Conservation (phyloP, 1,140 invertebrate genomes). For the Drosophila lacertosa region DNA sequence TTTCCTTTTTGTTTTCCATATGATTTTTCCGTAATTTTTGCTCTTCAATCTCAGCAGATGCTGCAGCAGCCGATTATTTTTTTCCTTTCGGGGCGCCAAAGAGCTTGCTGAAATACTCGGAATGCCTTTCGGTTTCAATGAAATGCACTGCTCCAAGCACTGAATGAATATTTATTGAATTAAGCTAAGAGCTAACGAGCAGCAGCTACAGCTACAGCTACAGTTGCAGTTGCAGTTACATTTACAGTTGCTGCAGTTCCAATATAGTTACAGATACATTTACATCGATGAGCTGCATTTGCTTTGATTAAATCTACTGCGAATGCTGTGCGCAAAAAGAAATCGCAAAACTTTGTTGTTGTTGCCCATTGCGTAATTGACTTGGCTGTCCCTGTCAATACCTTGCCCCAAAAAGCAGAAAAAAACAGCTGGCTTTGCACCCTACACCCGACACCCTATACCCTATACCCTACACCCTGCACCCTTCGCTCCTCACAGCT, state of each 20-base stretch:
- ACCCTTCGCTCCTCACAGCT: background rate
- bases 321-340: conserved; percentile 29
- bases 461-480: no score
- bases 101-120: background rate
- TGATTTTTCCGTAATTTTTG: conserved; percentile 37
- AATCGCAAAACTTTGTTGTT: conserved; percentile 55
- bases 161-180: conserved; percentile 28
- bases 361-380: conserved; percentile 69
- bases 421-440: conserved; percentile 17
- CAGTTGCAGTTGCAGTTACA: conserved; percentile 17
- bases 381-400: conserved; percentile 45
- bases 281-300: conserved; percentile 36
- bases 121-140: conserved; percentile 14
- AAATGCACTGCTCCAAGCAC: background rate
- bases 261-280: conserved; percentile 7
- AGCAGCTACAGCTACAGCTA: conserved; percentile 17
- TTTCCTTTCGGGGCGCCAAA: background rate
- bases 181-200: conserved; percentile 11
- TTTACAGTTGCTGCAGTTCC: background rate
- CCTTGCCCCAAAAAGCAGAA: conserved; percentile 8
- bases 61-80: background rate
- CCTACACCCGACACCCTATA: no score
- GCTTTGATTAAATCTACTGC: conserved; percentile 67
- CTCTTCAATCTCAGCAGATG: conserved; percentile 20
- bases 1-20: conserved; percentile 50